These are phyloP conservation scores for Andrena fulva DNA, from an alignment of 2,888 invertebrate species.

Conservation along the genomic window DNA sequence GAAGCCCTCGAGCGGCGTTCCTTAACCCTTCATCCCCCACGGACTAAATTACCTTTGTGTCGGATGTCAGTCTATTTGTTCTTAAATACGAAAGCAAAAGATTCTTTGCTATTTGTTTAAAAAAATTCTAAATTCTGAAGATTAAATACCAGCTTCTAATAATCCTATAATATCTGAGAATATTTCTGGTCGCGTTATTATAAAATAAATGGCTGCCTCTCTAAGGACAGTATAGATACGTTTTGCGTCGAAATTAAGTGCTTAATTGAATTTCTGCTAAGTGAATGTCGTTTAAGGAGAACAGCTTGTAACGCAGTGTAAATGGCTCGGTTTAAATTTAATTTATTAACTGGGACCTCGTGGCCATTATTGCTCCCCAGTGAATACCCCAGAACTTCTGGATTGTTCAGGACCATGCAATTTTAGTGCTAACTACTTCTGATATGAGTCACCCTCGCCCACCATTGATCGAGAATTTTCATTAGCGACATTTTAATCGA, in stretches of 20 bases:
- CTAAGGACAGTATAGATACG: neutral
- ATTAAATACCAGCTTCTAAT: neutral
- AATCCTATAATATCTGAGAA: too few species aligned
- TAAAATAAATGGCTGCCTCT: neutral
- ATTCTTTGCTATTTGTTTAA: neutral
- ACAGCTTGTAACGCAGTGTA: neutral
- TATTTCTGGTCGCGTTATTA: neutral
- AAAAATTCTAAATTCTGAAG: neutral
- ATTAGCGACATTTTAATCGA: neutral
- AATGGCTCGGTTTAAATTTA: neutral
- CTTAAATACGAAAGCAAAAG: neutral
- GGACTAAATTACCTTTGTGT: neutral
- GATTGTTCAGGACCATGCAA: neutral
- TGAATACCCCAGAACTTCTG: neutral
- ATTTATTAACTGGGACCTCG: neutral
- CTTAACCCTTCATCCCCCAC: neutral
- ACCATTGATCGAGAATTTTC: neutral
- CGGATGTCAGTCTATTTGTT: neutral
- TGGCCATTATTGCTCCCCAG: neutral
- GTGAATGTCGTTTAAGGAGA: neutral
- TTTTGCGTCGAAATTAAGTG: neutral
- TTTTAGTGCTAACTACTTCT: neutral
- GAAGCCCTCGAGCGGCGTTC: neutral
- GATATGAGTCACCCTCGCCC: neutral
- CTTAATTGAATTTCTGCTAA: neutral